These are phyloP conservation scores for Styela plicata DNA, from an alignment of 23 tunicate species.

Conservation along the genomic window DNA sequence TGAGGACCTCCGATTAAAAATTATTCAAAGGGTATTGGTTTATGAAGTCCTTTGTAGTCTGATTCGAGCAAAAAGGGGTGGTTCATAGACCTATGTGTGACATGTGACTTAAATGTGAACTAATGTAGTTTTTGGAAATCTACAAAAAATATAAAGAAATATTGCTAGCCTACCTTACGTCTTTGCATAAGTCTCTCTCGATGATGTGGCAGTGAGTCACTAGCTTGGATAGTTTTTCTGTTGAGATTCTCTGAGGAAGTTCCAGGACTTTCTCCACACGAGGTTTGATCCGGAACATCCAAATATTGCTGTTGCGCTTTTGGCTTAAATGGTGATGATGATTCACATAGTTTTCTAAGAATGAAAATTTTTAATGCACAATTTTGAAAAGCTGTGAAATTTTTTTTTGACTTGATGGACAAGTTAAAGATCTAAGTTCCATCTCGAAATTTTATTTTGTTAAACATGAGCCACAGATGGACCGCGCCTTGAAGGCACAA, in stretches of 20 bases:
- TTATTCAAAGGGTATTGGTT: too few relatives aligned
- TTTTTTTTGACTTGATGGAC: neutral
- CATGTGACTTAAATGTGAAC: too few relatives aligned
- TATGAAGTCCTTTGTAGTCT: too few relatives aligned
- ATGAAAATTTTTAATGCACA: neutral
- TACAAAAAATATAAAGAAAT: too few relatives aligned
- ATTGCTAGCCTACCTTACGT: neutral
- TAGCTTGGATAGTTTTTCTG: neutral
- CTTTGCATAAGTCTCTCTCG: neutral
- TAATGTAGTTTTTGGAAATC: too few relatives aligned
- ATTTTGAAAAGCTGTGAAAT: neutral
- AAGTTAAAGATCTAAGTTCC: too few relatives aligned
- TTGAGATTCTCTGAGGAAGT: neutral
- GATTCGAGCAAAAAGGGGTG: too few relatives aligned
- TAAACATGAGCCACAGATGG: too few relatives aligned
- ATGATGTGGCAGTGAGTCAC: neutral
- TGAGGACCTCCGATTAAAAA: too few relatives aligned
- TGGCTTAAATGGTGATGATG: neutral
- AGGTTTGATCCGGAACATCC: neutral
- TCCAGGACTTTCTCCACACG: neutral
- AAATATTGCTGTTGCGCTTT: neutral
- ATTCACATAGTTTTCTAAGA: neutral
- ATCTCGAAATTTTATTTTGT: too few relatives aligned
- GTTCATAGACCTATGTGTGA: too few relatives aligned
- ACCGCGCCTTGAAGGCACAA: too few relatives aligned